These are phyloP conservation scores for Amaurobius ferox DNA, from an alignment of 2,888 invertebrate genomes.

Conservation along the genomic window DNA sequence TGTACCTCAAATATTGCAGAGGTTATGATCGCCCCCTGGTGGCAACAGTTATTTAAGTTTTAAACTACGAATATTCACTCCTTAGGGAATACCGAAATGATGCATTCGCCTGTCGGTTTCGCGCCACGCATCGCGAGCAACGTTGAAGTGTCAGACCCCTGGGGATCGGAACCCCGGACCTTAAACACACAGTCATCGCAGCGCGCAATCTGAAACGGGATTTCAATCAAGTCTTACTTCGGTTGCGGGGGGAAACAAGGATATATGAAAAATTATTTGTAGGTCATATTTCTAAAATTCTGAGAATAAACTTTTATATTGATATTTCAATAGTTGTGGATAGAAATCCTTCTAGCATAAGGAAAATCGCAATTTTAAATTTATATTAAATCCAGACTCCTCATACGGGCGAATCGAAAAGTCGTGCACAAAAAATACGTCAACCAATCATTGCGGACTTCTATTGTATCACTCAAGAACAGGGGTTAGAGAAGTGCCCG, in stretches of 20 bases:
- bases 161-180: neutral
- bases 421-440: too few relatives aligned
- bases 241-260: neutral
- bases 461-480: too few relatives aligned
- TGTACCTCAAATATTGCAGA: neutral
- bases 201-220: slow-evolving; percentile 57
- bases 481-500: too few relatives aligned
- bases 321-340: too few relatives aligned
- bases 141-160: neutral
- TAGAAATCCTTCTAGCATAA: too few relatives aligned
- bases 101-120: slow-evolving; percentile 38
- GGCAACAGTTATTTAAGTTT: neutral
- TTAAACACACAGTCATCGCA: slow-evolving; percentile 29
- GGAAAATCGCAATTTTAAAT: too few relatives aligned
- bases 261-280: slow-evolving; percentile 3
- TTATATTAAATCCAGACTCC: too few relatives aligned
- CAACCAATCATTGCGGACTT: too few relatives aligned
- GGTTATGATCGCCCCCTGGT: neutral
- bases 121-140: neutral
- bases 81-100: slow-evolving; percentile 26
- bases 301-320: neutral
- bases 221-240: slow-evolving; percentile 46
- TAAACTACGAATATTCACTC: neutral
- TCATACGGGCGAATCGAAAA: too few relatives aligned
- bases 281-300: slow-evolving; percentile 22